Evolutionary conservation across 1,140 invertebrate species (phyloP), one percentile per base, ranked within the genome.

Genomic region (Papilio helenus): DNA sequence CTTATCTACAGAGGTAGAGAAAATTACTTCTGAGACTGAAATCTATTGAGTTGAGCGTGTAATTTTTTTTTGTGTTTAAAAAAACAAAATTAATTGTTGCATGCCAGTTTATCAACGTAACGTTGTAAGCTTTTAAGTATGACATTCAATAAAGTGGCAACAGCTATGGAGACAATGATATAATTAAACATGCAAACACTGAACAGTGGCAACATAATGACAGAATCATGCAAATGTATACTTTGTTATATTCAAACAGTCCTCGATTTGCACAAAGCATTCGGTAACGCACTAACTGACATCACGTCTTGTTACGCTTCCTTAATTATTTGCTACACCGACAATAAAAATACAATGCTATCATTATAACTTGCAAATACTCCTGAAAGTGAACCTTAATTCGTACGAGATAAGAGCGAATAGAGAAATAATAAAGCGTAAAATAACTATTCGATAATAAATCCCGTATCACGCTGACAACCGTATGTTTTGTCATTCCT

Each of bases 401-500:
- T 0, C 3, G 18, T 44, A 76, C 12, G 10, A 1, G 55, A 83
- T 84, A 86, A 84, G 82, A 61, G 49, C 14, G 20, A 39, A 49
- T 16, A 46, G 29, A 12, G 61, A 65, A 76, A 55, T 65, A 51
- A 18, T 39, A 72, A 80, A 77, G 68, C 80, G 65, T 73, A 79
- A 81, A 85, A 83, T 80, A 83, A 79, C 80, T 74, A 76, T 79
- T 81, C 83, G 81, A 76, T 80, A 88, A 92, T 92, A 92, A 91
- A 91, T 92, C 89, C 85, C 79, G 79, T 83, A 91, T 91, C 91
- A 91, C 83, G 87, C 83, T 92, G 91, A 92, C 91, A 92, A 90
- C 90, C 91, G 88, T 92, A 88, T 88, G 89, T 89, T 92, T 90
- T 90, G 90, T 92, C 90, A 92, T 79, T 92, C 86, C 84, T 92